These are phyloP conservation scores for Xanthia icteritia DNA, from an alignment of 2,888 invertebrate genomes.

Conservation along the genomic window DNA sequence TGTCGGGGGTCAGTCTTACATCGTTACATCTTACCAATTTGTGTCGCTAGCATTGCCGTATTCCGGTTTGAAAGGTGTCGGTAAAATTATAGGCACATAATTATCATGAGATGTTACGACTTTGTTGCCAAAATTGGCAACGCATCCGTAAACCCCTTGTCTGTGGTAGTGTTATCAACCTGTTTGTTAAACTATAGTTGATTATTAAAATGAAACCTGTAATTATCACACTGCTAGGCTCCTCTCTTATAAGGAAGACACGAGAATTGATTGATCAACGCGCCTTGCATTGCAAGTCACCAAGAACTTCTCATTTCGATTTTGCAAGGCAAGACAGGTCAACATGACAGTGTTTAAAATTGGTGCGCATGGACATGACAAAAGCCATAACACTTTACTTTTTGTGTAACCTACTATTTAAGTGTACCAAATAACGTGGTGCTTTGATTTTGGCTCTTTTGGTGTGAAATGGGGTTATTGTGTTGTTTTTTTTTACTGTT, in stretches of 20 bases:
- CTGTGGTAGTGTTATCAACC: too few relatives aligned
- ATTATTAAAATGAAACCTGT: not conserved
- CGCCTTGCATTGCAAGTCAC: not conserved
- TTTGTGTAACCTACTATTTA: not conserved
- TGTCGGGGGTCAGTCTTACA: constrained; percentile 4
- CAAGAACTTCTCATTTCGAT: not conserved
- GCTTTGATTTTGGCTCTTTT: not conserved
- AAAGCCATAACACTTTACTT: not conserved
- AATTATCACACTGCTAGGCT: not conserved
- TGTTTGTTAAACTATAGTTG: too few relatives aligned
- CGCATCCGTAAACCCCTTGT: not conserved
- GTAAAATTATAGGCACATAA: not conserved
- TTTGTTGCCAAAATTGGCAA: not conserved
- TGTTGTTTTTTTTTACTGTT: not conserved
- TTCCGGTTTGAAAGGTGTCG: constrained; percentile 27
- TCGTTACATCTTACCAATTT: not conserved
- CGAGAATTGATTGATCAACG: not conserved
- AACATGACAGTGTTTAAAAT: not conserved
- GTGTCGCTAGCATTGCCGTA: not conserved
- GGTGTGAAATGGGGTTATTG: not conserved
- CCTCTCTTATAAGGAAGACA: not conserved
- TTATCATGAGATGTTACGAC: not conserved
- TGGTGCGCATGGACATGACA: not conserved
- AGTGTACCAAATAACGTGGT: not conserved
- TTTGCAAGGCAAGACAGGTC: not conserved